Evolutionary conservation across 2,888 invertebrate species (phyloP), one percentile per base, ranked within the genome.

Genomic region (Dusona sp.): DNA sequence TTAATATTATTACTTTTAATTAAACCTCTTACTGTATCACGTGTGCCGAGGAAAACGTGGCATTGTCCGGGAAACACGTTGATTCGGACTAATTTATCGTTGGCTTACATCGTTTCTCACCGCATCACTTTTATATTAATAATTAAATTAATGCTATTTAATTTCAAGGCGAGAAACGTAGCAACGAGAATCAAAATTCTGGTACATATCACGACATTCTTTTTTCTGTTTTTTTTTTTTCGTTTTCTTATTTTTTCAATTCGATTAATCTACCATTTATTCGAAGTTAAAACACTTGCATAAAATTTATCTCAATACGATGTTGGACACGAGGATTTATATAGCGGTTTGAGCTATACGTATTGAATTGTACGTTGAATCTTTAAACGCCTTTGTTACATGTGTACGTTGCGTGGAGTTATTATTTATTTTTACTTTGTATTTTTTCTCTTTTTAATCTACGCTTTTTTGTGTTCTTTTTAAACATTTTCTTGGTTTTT

Each of bases 31-130:
- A 88, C 81, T 89, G 88, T 93, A 92, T 93, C 92, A 92, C 91
- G 89, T 92, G 92, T 91, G 91, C 88, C 91, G 88, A 89, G 72
- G 89, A 90, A 91, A 90, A 90, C 88, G 90, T 90, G 91, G 90
- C 92, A 91, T 91, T 90, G 90, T 91, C 90, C 91, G 89, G 90
- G 87, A 92, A 91, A 92, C 90, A 91, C 89, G 51, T 54, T 48
- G 22, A 73, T 75, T 82, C 84, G 83, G 73, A 87, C 79, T 73
- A 81, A 85, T 85, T 79, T 79, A 65, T 78, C 67, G 67, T 68
- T 57, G 80, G 22, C 68, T 79, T 22, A 38, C 78, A 36, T 42
- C 64, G 67, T 79, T 83, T 87, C 72, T 67, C 73, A 79, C 78
- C 57, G 51, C 65, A 51, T 61, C 48, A 38, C 78, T 73, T 83